Evolutionary conservation across 2,113 vertebrate genomes (phyloP).

Genomic region (Corapipo altera): DNA sequence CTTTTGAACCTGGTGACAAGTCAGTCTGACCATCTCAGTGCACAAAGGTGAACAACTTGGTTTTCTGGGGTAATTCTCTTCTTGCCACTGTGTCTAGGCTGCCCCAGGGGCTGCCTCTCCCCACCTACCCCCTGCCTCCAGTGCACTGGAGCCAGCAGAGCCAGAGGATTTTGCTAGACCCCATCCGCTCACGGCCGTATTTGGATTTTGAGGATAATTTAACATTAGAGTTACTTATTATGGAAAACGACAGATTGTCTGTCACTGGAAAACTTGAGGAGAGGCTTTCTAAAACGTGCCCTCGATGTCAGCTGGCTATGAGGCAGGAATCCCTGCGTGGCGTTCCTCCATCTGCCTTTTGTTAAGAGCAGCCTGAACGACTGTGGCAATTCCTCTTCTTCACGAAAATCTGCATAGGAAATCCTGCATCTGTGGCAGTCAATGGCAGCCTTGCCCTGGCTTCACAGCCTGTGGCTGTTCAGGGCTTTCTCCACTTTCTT

Average conservation of each 20-base stretch:
- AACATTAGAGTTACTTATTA: neutral
- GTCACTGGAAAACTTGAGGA: neutral
- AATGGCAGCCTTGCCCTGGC: neutral
- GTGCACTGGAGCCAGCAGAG: neutral
- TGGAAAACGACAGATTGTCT: neutral
- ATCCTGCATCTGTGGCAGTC: neutral
- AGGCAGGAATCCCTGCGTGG: neutral
- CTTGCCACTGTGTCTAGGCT: neutral
- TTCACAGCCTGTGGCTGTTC: neutral
- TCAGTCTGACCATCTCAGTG: neutral
- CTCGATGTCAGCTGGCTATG: neutral
- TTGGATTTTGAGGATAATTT: slow-evolving; percentile 2
- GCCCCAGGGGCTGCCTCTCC: neutral
- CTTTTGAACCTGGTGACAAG: neutral
- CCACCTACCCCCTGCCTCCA: neutral
- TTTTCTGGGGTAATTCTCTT: neutral
- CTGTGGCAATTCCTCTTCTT: neutral
- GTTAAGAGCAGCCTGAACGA: neutral
- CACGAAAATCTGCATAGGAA: neutral
- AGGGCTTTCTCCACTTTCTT: neutral
- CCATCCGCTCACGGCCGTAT: fast-evolving
- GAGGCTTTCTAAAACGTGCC: neutral
- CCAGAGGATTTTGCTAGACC: fast-evolving
- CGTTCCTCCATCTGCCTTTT: neutral
- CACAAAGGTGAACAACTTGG: neutral